phyloP scores from a whole-genome alignment of 2,797 vertebrate species.

The Onychomys leucogaster region DNA sequence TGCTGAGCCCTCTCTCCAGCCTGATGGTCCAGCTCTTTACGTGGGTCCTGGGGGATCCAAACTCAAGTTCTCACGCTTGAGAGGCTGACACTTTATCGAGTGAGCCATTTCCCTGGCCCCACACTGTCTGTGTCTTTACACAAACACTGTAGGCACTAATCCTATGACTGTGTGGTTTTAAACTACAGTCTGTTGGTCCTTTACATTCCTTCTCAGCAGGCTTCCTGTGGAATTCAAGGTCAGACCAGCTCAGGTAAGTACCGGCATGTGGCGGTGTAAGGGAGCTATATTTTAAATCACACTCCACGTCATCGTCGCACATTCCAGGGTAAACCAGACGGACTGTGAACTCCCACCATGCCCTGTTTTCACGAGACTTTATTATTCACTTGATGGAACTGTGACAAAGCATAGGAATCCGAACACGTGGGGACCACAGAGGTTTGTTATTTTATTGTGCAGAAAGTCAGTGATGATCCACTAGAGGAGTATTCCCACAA shows the following conservation, averaged over 20 bases:
- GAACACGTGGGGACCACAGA: conserved; percentile 90
- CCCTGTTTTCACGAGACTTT: conserved; percentile 85
- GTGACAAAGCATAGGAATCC: conserved; percentile 86
- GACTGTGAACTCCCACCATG: conserved; percentile 79
- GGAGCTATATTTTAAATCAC: not conserved
- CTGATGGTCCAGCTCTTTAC: not conserved
- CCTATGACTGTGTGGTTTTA: conserved; percentile 3
- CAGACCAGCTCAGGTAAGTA: not conserved
- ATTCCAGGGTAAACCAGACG: not conserved
- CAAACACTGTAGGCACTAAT: not conserved
- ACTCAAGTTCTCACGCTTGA: not conserved
- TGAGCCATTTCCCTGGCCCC: not conserved
- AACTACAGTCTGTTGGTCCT: not conserved
- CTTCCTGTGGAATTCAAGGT: conserved; percentile 29
- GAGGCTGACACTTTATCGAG: not conserved
- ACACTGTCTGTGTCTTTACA: not conserved
- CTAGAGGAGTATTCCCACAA: conserved; percentile 93
- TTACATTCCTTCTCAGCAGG: not conserved
- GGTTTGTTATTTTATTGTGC: conserved; percentile 96
- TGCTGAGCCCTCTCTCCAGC: not conserved
- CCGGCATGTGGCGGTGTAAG: not conserved
- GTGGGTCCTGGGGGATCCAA: not conserved
- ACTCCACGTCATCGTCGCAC: not conserved
- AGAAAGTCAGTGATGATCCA: conserved; percentile 95
- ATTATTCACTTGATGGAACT: conserved; percentile 85